Evolutionary conservation across 2,797 vertebrate genomes (phyloP), one percentile per base, ranked within the genome.

Genomic region (Gobionotothen gibberifrons): DNA sequence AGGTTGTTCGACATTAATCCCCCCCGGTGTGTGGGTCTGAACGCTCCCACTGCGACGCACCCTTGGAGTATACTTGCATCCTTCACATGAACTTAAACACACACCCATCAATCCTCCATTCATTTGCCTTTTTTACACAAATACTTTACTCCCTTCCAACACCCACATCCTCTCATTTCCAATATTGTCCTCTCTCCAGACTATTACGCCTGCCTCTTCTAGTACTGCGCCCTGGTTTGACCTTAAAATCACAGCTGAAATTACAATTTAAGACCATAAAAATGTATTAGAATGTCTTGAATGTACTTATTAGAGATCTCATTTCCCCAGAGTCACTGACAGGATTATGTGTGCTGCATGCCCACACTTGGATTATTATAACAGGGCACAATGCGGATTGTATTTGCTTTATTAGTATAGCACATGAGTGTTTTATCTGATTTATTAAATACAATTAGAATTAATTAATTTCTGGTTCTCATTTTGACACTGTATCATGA

Each of bases 1-100:
- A 26, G 81, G 72, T 65, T 74, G 70, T 61, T 78, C 78, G 76
- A 84, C 40, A 58, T 66, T 91, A 89, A 90, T 90, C 85, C 81
- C 72, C 74, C 72, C 53, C 32, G 39, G 56, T 76, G 87, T 89
- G 72, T 90, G 69, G 55, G 72, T 83, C 79, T 88, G 83, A 90
- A 87, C 73, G 68, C 82, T 85, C 76, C 59, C 74, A 58, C 58
- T 11, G 44, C 47, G 51, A 43, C 22, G 69, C 59, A 69, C 60
- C 73, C 46, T 79, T 48, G 43, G 40, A 26, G 4, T 43, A 58
- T 9, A 74, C 60, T 26, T n/a, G 32, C 73, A 70, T 74, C 68
- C 78, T 71, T 79, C 70, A 55, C 60, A 52, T 29, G 40, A 78
- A 69, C 26, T 26, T 26, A 26, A 26, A 26, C 26, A 26, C 26